Evolutionary conservation across 2,888 invertebrate species (phyloP).

Genomic region (Chaetogeoica ovagalla): DNA sequence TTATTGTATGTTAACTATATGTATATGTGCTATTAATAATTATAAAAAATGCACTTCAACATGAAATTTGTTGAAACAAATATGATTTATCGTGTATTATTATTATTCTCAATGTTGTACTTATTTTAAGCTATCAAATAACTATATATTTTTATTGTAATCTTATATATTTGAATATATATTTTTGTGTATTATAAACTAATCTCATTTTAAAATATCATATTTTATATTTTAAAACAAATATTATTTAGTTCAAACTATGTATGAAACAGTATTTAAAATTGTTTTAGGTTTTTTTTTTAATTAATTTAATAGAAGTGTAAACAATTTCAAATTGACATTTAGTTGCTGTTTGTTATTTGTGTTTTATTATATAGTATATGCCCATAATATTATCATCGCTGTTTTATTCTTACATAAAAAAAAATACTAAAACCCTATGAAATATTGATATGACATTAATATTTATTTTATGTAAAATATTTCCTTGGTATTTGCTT

Average conservation of each 20-base stretch:
- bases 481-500: background rate
- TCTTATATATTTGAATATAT: slow-evolving; percentile 46
- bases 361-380: slow-evolving; percentile 4
- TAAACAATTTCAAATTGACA: background rate
- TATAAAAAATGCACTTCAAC: slow-evolving; percentile 26
- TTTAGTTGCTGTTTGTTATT: background rate
- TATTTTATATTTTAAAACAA: slow-evolving; percentile 33
- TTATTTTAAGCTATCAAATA: slow-evolving; percentile 51
- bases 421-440: background rate
- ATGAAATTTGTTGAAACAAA: slow-evolving; percentile 38
- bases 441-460: background rate
- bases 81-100: slow-evolving; percentile 22
- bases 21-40: slow-evolving; percentile 44
- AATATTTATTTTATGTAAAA: background rate
- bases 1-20: slow-evolving; percentile 52
- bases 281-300: slow-evolving; percentile 7
- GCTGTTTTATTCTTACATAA: slow-evolving; percentile 17
- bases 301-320: background rate
- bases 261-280: slow-evolving; percentile 30
- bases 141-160: slow-evolving; percentile 45
- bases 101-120: slow-evolving; percentile 50
- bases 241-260: slow-evolving; percentile 23
- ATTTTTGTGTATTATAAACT: slow-evolving; percentile 44
- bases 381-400: background rate
- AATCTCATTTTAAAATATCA: slow-evolving; percentile 28